Evolutionary conservation across 2,888 invertebrate species (phyloP).

Genomic region (Nymphalis polychloros): DNA sequence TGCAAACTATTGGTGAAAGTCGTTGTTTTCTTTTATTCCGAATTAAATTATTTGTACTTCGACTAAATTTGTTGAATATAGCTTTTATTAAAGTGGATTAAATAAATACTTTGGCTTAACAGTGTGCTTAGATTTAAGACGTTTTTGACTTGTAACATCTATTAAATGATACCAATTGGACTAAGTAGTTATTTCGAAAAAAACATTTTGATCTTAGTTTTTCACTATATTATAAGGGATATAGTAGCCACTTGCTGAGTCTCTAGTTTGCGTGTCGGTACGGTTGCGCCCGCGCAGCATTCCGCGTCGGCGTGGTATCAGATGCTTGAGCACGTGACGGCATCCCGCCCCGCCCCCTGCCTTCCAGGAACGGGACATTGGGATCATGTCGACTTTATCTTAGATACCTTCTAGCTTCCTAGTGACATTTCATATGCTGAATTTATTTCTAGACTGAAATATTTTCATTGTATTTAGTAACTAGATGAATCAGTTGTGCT

Average conservation of each 20-base stretch:
- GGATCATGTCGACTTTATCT: slow-evolving; percentile 33
- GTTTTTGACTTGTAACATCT: too few relatives aligned
- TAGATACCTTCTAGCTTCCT: slow-evolving; percentile 26
- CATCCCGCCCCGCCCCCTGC: slow-evolving; percentile 48
- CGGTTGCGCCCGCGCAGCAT: slow-evolving; percentile 47
- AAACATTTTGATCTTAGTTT: too few relatives aligned
- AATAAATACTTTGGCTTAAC: too few relatives aligned
- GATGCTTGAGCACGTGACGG: slow-evolving; percentile 74
- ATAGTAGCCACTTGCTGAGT: slow-evolving; percentile 15
- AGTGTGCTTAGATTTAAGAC: too few relatives aligned
- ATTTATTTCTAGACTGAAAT: slow-evolving; percentile 13
- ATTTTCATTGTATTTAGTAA: background rate
- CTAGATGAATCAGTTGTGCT: background rate
- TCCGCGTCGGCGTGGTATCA: slow-evolving; percentile 54
- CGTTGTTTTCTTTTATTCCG: too few relatives aligned
- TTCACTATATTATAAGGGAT: background rate
- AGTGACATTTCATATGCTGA: slow-evolving; percentile 26
- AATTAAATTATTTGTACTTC: too few relatives aligned
- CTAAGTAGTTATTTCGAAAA: too few relatives aligned
- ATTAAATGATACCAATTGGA: too few relatives aligned
- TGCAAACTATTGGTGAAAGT: too few relatives aligned
- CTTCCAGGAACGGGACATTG: slow-evolving; percentile 42
- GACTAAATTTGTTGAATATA: too few relatives aligned
- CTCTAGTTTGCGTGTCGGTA: slow-evolving; percentile 42
- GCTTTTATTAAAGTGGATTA: too few relatives aligned